Conservation (phyloP, 2,113 vertebrate species). For the Prionailurus viverrinus region DNA sequence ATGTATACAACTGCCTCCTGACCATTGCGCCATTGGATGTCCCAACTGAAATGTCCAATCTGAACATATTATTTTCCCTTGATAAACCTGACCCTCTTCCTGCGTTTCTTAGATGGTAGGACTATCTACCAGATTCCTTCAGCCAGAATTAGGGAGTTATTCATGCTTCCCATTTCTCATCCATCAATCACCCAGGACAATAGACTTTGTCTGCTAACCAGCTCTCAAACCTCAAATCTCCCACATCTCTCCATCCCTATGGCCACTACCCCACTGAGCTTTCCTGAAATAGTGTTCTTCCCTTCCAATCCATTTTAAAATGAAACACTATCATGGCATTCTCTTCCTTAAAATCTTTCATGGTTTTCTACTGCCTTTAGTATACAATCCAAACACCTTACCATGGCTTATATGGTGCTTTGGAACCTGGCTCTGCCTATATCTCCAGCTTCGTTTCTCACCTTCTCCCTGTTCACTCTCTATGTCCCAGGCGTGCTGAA, state of each 20-base stretch:
- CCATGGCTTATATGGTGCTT: not conserved
- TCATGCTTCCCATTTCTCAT: not conserved
- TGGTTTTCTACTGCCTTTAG: not conserved
- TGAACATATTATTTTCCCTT: slow-evolving; percentile 16
- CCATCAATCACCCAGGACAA: not conserved
- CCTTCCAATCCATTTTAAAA: not conserved
- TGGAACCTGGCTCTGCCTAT: not conserved
- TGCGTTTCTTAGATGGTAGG: not conserved
- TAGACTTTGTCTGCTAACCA: not conserved
- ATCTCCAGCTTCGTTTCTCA: not conserved
- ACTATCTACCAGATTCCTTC: not conserved
- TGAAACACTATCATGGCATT: not conserved
- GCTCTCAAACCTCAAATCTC: not conserved
- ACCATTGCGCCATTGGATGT: not conserved
- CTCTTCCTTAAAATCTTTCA: slow-evolving; percentile 42
- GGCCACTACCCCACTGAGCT: not conserved
- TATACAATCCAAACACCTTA: not conserved
- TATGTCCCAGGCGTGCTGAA: not conserved
- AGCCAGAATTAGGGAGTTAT: not conserved
- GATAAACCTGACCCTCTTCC: not conserved
- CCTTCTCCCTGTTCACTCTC: not conserved
- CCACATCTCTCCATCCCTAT: not conserved
- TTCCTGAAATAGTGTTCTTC: not conserved
- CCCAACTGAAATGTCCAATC: not conserved
- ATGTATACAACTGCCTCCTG: not conserved